Conservation (phyloP, 2,888 invertebrate species). For the Epicampocera succincta region DNA sequence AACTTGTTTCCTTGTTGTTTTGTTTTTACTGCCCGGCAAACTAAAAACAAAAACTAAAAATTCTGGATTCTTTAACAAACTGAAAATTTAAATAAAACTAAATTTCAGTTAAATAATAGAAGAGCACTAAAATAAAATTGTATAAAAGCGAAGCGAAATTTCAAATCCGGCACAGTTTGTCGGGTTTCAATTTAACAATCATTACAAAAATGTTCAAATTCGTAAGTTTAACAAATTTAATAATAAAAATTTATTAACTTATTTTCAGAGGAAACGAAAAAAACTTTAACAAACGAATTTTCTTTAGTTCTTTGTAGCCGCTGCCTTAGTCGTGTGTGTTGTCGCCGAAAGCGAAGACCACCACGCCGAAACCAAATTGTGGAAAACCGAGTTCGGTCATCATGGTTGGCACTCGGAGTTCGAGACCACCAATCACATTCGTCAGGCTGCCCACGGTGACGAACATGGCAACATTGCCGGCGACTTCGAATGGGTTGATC, state of each 20-base stretch:
- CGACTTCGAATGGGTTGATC: slow-evolving; percentile 74
- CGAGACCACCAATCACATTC: slow-evolving; percentile 75
- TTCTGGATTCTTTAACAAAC: not conserved
- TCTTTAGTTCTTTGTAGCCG: slow-evolving; percentile 59
- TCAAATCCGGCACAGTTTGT: slow-evolving; percentile 21
- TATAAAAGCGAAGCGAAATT: slow-evolving; percentile 41
- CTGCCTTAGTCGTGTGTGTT: slow-evolving; percentile 72
- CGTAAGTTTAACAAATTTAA: slow-evolving; percentile 30
- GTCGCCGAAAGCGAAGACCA: slow-evolving; percentile 43
- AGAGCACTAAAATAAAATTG: not conserved
- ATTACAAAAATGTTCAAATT: slow-evolving; percentile 62
- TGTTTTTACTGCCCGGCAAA: no score
- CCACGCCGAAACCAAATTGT: slow-evolving; percentile 70
- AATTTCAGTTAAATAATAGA: not conserved
- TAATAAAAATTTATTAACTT: no score
- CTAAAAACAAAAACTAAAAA: no score
- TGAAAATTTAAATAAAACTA: not conserved
- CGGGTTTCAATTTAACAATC: slow-evolving; percentile 9
- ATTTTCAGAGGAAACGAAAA: no score
- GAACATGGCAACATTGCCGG: slow-evolving; percentile 75
- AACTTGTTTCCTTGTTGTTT: not conserved
- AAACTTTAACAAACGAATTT: not conserved
- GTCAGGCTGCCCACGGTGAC: slow-evolving; percentile 73
- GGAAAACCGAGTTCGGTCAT: slow-evolving; percentile 70
- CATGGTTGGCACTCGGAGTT: slow-evolving; percentile 74